Evolutionary conservation across 2,797 vertebrate species (phyloP).

Genomic region (Thamnophis elegans): DNA sequence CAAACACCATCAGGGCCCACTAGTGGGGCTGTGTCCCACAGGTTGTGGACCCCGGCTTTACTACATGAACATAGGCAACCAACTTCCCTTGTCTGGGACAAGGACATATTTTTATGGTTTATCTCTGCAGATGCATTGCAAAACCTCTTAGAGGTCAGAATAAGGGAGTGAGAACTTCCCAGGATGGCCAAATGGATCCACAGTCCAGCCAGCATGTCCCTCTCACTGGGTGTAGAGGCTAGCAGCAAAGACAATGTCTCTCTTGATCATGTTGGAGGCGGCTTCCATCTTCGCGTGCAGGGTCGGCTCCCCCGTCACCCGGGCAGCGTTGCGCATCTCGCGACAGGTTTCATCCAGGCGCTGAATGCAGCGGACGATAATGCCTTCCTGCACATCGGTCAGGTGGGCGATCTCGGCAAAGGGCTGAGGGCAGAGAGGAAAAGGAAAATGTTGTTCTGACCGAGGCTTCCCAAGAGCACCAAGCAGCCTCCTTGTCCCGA

Average conservation of each 20-base stretch:
- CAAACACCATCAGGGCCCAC: not conserved
- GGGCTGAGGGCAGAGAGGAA: slow-evolving; percentile 69
- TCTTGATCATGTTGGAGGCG: slow-evolving; percentile 84
- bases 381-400: slow-evolving; percentile 88
- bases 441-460: not conserved
- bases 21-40: no score
- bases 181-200: not conserved
- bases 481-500: no score
- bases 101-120: not conserved
- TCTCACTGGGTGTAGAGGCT: slow-evolving; percentile 90
- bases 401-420: slow-evolving; percentile 86
- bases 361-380: slow-evolving; percentile 91
- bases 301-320: slow-evolving; percentile 88
- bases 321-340: slow-evolving; percentile 86
- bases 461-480: no score
- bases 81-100: not conserved
- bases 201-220: no score
- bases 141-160: slow-evolving; percentile 5
- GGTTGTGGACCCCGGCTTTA: no score
- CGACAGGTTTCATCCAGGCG: slow-evolving; percentile 90
- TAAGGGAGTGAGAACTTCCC: not conserved
- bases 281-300: slow-evolving; percentile 90
- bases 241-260: slow-evolving; percentile 92
- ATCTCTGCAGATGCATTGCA: not conserved
- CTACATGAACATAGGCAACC: not conserved